Evolutionary conservation across 1,140 invertebrate species (phyloP).

Genomic region (Macrotrachela quadricornifera): DNA sequence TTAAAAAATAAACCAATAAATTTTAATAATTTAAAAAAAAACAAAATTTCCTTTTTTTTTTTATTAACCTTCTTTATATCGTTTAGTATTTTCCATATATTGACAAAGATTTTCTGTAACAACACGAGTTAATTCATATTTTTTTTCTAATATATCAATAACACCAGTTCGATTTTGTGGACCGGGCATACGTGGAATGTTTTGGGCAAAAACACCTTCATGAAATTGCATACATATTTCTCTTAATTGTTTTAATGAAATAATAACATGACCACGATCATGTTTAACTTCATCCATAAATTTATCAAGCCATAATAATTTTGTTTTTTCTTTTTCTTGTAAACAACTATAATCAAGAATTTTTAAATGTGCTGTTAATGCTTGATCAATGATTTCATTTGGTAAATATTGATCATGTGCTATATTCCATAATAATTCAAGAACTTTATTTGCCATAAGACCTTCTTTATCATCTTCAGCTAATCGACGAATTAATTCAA

Average conservation of each 20-base stretch:
- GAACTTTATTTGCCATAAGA: conserved; percentile 86
- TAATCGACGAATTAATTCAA: conserved; percentile 75
- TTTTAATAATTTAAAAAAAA: neutral
- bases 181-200: neutral
- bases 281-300: conserved; percentile 80
- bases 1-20: too few species aligned
- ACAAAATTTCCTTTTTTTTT: neutral
- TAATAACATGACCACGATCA: conserved; percentile 61
- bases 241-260: conserved; percentile 76
- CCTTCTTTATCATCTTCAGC: conserved; percentile 96
- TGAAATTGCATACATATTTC: conserved; percentile 76
- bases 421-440: conserved; percentile 85
- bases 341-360: conserved; percentile 93
- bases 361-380: conserved; percentile 77
- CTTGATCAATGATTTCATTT: conserved; percentile 91
- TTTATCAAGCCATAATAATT: conserved; percentile 77
- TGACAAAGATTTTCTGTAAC: too few species aligned
- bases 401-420: conserved; percentile 84
- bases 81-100: conserved; percentile 21
- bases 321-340: conserved; percentile 78
- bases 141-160: conserved; percentile 19
- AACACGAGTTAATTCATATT: too few species aligned
- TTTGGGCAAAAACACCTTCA: neutral
- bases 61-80: conserved; percentile 40
- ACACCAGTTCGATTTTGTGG: conserved; percentile 42